Base-by-base conservation (phyloP, 2,113 vertebrate species). In the Gasterosteus nipponicus region DNA sequence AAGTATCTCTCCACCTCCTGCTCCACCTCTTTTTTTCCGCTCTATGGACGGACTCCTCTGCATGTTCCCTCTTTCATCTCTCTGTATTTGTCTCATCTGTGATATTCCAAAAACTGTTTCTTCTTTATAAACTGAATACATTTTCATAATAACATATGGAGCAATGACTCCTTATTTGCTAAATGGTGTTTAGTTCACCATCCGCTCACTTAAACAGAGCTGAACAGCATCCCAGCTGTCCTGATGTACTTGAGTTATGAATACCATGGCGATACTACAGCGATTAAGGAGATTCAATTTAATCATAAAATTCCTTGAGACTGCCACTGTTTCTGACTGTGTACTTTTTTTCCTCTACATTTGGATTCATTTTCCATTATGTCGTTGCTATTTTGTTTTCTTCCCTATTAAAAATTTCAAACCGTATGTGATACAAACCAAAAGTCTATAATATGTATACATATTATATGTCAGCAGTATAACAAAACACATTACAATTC, bases 1-100 rank as follows among this genome's bases (percentile, higher is more conserved):
- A 97, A 97, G 95, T 95, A 97, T 98, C 96, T 96, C 95, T 95
- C 95, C 96, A 96, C 96, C 88, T 89, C 84, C 89, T 85, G 81
- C 87, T 86, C 89, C 84, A 88, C 89, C 90, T 91, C 77, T 83
- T 87, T 87, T 87, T 84, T 87, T 77, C 66, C 61, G 51, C 68
- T 91, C 64, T 71, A 54, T 79, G 35, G 83, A 85, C n/a, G 14
- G 51, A 69, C 73, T 79, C 73, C 39, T 70, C 54, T 70, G 71
- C 60, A 61, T 54, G 49, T 66, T 63, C 68, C 49, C 47, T 69
- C 68, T 70, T 67, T 84, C 47, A 62, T 80, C 75, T 54, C 15
- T 35, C 61, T 89, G 54, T 66, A 38, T 86, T 84, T 79, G 41
- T 39, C 38, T 81, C 35, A 41, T 75, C 22, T 22, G 2, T 33